These are phyloP conservation scores for Carcharodon carcharias DNA, from an alignment of 2,797 vertebrate genomes.

Conservation along the genomic window DNA sequence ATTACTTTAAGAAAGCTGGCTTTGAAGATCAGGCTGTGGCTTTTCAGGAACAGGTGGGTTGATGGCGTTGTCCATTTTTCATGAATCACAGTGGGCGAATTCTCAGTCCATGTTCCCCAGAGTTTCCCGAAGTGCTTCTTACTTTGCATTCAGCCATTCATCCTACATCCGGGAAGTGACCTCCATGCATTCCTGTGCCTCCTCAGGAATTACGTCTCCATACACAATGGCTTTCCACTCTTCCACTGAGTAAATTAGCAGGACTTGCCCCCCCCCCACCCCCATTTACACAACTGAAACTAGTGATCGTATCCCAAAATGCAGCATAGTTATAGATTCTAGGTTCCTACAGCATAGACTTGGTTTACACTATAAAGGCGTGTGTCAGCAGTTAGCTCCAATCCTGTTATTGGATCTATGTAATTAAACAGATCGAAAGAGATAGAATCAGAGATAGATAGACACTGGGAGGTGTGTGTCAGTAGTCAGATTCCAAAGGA, in stretches of 20 bases:
- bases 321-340: too few relatives aligned
- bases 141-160: neutral
- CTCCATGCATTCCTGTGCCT: neutral
- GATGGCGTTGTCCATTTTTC: neutral
- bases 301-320: too few relatives aligned
- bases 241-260: too few relatives aligned
- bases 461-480: too few relatives aligned
- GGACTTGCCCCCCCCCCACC: too few relatives aligned
- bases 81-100: neutral
- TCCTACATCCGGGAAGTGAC: neutral
- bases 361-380: neutral
- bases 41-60: slow-evolving; percentile 88
- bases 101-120: too few relatives aligned
- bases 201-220: neutral
- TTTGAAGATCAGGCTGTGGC: slow-evolving; percentile 92
- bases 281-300: too few relatives aligned
- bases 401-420: too few relatives aligned
- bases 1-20: slow-evolving; percentile 92
- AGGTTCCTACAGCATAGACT: neutral
- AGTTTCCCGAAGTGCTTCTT: neutral
- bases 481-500: too few relatives aligned
- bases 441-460: too few relatives aligned
- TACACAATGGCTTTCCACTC: neutral
- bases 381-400: too few relatives aligned
- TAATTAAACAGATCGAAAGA: too few relatives aligned